These are phyloP conservation scores for Dicerorhinus sumatrensis DNA, from an alignment of 2,113 vertebrate species.

Conservation along the genomic window DNA sequence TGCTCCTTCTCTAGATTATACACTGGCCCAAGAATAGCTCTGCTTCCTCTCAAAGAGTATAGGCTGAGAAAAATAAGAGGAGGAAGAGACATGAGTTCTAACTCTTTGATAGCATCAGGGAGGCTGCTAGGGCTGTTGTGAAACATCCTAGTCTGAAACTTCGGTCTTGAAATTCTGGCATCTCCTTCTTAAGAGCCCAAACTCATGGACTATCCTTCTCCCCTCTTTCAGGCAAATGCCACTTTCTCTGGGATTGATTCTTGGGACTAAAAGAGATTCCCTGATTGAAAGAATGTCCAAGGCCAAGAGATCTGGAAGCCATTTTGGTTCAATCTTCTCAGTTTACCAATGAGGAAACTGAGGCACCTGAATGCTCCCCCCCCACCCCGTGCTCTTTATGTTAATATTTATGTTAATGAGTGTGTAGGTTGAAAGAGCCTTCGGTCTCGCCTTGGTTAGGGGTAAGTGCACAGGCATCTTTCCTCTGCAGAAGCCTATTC, in stretches of 20 bases:
- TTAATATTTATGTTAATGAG: background rate
- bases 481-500: background rate
- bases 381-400: background rate
- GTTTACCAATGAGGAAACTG: constrained; percentile 24
- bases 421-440: background rate
- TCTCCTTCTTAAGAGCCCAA: constrained; percentile 1
- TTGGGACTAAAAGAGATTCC: background rate
- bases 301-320: background rate
- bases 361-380: background rate
- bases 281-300: background rate
- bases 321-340: background rate
- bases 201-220: background rate
- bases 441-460: background rate
- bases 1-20: background rate
- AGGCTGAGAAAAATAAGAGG: background rate
- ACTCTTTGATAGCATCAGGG: background rate
- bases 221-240: background rate
- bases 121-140: background rate
- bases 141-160: constrained; percentile 1
- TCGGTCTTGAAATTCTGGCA: background rate
- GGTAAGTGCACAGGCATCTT: background rate
- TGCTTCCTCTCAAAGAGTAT: background rate
- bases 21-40: background rate
- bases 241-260: background rate
- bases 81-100: background rate